A percentile compares a stretch with the other conserved stretches of the same genome.
Conservation (phyloP, 2,797 vertebrate species). For the Coendou prehensilis region DNA sequence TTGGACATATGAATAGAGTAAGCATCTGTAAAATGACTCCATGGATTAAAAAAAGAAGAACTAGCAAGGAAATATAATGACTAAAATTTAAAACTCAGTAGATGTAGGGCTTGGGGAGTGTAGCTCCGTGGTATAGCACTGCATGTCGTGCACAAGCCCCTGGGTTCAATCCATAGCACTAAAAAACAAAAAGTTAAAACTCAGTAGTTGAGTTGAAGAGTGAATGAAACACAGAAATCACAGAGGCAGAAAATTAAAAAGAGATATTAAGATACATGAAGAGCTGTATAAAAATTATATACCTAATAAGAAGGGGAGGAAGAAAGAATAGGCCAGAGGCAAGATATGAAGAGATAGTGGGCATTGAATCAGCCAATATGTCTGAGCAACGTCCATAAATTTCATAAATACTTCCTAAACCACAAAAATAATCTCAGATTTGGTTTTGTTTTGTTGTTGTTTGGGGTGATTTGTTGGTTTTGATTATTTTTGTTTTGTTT, state of each 20-base stretch:
- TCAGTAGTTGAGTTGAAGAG: background rate
- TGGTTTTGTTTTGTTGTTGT: background rate
- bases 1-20: background rate
- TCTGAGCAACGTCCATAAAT: background rate
- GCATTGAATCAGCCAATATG: background rate
- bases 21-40: background rate
- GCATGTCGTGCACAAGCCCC: too few relatives aligned
- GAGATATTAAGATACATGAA: background rate
- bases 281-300: background rate
- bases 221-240: conserved; percentile 17
- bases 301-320: background rate
- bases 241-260: background rate
- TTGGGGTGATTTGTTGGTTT: background rate
- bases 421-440: background rate
- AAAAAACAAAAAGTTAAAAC: background rate
- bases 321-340: background rate
- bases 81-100: conserved; percentile 34
- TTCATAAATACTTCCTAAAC: background rate
- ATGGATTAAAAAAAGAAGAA: background rate
- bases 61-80: conserved; percentile 4
- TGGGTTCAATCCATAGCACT: background rate
- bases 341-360: background rate
- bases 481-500: background rate
- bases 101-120: background rate
- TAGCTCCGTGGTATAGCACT: background rate